Evolutionary conservation across 2,113 vertebrate genomes (phyloP).

Genomic region (Passer domesticus): DNA sequence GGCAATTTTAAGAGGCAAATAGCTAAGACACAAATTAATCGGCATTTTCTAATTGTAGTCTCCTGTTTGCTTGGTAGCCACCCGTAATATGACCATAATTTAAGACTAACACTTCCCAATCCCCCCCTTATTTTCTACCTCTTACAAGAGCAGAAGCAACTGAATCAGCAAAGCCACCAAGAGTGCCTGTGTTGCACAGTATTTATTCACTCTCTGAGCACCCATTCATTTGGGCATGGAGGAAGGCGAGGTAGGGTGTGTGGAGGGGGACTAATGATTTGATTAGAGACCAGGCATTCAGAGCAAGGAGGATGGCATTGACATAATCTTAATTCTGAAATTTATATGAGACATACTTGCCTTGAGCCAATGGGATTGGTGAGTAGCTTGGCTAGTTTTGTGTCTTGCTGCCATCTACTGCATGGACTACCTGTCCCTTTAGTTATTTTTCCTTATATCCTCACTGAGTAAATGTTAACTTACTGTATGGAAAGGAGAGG

Average conservation of each 20-base stretch:
- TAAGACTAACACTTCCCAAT: not conserved
- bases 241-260: not conserved
- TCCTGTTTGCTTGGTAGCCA: not conserved
- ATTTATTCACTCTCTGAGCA: conserved; percentile 29
- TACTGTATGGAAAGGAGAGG: not conserved
- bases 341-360: not conserved
- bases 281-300: conserved; percentile 10
- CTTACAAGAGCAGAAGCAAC: not conserved
- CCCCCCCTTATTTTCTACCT: not conserved
- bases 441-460: not conserved
- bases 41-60: not conserved
- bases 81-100: not conserved
- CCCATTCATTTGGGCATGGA: not conserved
- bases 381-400: not conserved
- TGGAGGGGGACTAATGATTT: not conserved
- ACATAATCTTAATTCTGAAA: not conserved
- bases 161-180: not conserved
- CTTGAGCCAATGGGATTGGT: not conserved
- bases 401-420: not conserved
- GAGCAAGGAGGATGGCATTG: not conserved
- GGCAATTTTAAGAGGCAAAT: not conserved
- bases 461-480: not conserved
- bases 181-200: not conserved
- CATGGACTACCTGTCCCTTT: not conserved
- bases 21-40: not conserved